Conservation (phyloP, 2,797 vertebrate genomes). For the Sebastes cheni region DNA sequence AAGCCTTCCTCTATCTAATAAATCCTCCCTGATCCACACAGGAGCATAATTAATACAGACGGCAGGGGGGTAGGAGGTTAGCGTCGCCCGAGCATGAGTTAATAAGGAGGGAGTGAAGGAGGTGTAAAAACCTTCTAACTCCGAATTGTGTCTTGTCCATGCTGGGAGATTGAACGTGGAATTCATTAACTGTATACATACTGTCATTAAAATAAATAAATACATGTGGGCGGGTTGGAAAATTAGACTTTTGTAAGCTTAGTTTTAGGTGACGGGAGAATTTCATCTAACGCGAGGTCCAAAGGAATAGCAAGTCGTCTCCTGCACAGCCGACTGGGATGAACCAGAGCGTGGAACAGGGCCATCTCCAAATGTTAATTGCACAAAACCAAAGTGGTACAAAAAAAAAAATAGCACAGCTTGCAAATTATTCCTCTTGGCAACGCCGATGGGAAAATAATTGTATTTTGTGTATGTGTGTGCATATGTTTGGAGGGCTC, state of each 20-base stretch:
- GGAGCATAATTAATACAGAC: constrained; percentile 74
- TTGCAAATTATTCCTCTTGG: constrained; percentile 59
- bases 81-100: constrained; percentile 38
- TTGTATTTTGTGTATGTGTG: constrained; percentile 42
- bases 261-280: constrained; percentile 10
- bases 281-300: constrained; percentile 4
- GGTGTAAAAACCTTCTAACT: constrained; percentile 37
- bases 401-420: constrained; percentile 35
- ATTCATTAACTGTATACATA: background rate
- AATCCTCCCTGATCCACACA: constrained; percentile 75
- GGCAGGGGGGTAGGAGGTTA: constrained; percentile 58
- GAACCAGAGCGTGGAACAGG: constrained; percentile 43
- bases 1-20: constrained; percentile 74
- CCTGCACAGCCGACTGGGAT: constrained; percentile 28
- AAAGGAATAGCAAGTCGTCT: constrained; percentile 21
- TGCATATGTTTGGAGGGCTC: constrained; percentile 37
- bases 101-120: constrained; percentile 50
- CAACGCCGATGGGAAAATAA: constrained; percentile 36
- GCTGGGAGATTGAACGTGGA: background rate
- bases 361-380: constrained; percentile 61
- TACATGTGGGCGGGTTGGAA: background rate
- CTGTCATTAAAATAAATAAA: background rate
- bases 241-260: constrained; percentile 2
- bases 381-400: constrained; percentile 35
- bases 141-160: constrained; percentile 10